Evolutionary conservation across 2,113 vertebrate genomes (phyloP).

Genomic region (Rhombomys opimus): DNA sequence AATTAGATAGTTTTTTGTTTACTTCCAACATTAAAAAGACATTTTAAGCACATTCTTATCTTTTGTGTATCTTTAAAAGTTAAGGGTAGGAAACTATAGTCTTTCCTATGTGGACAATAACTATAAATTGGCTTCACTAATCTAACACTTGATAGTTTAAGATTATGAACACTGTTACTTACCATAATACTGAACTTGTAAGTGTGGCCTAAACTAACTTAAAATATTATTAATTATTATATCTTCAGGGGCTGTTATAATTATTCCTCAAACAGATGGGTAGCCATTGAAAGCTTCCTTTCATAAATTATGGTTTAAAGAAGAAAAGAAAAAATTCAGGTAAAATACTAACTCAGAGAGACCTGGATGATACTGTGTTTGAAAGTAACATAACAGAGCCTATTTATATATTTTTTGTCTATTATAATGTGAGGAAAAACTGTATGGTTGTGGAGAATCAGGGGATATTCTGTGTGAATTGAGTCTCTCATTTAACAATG

Average conservation of each 20-base stretch:
- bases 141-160: not conserved
- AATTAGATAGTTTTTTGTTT: too few relatives aligned
- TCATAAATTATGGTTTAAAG: not conserved
- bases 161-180: slow-evolving; percentile 6
- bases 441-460: not conserved
- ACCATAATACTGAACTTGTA: slow-evolving; percentile 49
- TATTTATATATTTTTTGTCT: not conserved
- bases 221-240: slow-evolving; percentile 25
- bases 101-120: not conserved
- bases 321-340: not conserved
- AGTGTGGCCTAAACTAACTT: slow-evolving; percentile 38
- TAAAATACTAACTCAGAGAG: not conserved
- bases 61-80: not conserved
- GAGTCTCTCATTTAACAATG: not conserved
- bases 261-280: not conserved
- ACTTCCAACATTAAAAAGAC: too few relatives aligned
- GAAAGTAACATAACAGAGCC: not conserved
- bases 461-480: not conserved
- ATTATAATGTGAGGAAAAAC: not conserved
- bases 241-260: not conserved
- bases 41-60: not conserved
- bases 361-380: not conserved
- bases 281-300: not conserved
- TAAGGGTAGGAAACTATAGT: not conserved
- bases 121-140: slow-evolving; percentile 4